Base-by-base conservation (phyloP, 2,797 vertebrate species). In the Ctenosaura bakeri region DNA sequence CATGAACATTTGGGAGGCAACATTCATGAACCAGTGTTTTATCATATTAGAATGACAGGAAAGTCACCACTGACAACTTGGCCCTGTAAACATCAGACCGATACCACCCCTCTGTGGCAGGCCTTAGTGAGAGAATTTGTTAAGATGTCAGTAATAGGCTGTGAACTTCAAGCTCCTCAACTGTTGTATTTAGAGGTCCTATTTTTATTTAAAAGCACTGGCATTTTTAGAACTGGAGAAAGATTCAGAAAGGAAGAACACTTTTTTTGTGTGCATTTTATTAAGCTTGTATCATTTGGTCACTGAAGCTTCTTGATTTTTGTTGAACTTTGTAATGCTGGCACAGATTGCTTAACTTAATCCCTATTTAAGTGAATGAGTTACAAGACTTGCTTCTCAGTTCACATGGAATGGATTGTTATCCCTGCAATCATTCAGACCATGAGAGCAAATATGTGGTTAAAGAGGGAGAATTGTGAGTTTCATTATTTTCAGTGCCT, bases 61-160 rank as follows among this genome's bases (percentile, higher is more conserved):
- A 86, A 86, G 42, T 83, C 56, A 66, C 24, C 14, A 52, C 52
- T 38, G 52, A 73, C 9, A 9, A 35, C 13, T 18, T 73, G 79
- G 46, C 42, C 77, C 83, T 80, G 62, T 85, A 79, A 90, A 90
- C 29, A 54, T 81, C 50, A 62, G 22, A 26, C 77, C 64, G 13
- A 38, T 14, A 74, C 59, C 18, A 26, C 5, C 29, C 16, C 20
- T 6, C 10, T 46, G 35, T 59, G 32, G 29, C 42, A 52, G 2
- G 46, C 4, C 26, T 87, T 54, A 87, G 12, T 12, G 29, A 71
- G 66, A 69, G 3, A 56, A 80, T 85, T 73, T 69, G 29, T 42
- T 22, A 71, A 74, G 64, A 4, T 66, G 12, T 76, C 16, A 85
- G 46, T 66, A 29, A 50, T 66, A n/a, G 24, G 69, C 22, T 83